Percentiles rank a stretch among this genome's conserved stretches.
These are phyloP conservation scores for Addax nasomaculatus DNA, from an alignment of 2,113 vertebrate species.

Conservation along the genomic window DNA sequence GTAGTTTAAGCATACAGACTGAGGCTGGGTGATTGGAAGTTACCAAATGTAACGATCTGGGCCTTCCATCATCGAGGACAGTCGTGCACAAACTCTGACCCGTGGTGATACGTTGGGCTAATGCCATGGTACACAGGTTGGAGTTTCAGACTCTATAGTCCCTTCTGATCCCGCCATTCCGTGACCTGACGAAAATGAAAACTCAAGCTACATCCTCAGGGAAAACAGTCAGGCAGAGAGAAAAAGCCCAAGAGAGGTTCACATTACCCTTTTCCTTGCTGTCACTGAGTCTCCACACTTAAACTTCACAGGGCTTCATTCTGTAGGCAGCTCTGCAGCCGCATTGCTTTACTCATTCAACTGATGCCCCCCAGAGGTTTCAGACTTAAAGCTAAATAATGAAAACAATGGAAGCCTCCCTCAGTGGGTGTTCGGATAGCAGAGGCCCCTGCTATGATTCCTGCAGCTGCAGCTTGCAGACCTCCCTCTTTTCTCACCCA, in stretches of 20 bases:
- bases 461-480: not conserved
- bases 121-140: too few relatives aligned
- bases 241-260: not conserved
- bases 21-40: not conserved
- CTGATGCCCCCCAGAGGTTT: not conserved
- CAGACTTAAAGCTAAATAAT: not conserved
- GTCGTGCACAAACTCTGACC: not conserved
- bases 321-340: not conserved
- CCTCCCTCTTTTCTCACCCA: not conserved
- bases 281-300: not conserved
- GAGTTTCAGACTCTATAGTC: not conserved
- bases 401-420: not conserved
- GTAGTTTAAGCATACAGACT: not conserved
- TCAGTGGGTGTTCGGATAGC: not conserved
- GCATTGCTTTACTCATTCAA: not conserved
- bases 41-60: not conserved
- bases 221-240: not conserved
- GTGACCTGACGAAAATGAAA: not conserved
- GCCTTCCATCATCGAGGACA: not conserved
- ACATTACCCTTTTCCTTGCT: not conserved
- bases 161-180: not conserved
- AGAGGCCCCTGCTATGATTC: not conserved
- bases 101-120: not conserved
- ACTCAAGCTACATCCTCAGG: not conserved
- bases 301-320: not conserved